Conservation (phyloP, 2,113 vertebrate species). For the Notothenia coriiceps region DNA sequence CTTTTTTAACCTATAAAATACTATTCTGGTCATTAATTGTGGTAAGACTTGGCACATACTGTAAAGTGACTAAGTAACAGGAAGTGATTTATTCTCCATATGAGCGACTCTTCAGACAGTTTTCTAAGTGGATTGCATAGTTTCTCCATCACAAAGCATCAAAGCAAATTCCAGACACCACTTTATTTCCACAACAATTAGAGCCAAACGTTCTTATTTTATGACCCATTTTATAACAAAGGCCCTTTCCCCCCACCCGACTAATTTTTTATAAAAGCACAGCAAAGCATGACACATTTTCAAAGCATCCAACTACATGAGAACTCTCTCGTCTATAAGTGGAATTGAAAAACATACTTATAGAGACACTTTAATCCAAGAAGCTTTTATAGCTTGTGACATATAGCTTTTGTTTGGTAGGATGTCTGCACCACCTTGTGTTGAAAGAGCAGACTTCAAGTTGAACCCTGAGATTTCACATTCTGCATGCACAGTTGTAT, state of each 20-base stretch:
- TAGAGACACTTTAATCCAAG: neutral
- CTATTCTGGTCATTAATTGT: neutral
- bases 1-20: neutral
- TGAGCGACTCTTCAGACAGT: conserved; percentile 20
- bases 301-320: neutral
- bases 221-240: conserved; percentile 46
- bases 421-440: conserved; percentile 59
- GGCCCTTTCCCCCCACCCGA: neutral
- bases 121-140: conserved; percentile 10
- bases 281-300: neutral
- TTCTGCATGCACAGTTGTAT: too few species aligned
- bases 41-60: neutral
- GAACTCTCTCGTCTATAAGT: neutral
- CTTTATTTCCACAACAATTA: conserved; percentile 25
- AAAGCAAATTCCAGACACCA: conserved; percentile 39
- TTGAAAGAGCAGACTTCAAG: neutral
- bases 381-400: neutral
- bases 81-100: conserved; percentile 30
- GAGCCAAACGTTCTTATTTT: conserved; percentile 29
- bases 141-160: conserved; percentile 27
- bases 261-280: neutral
- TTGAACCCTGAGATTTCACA: too few species aligned
- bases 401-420: neutral
- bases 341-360: neutral
- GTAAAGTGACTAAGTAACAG: conserved; percentile 15